Base-by-base conservation (phyloP, 2,797 vertebrate genomes). In the Phalloptychus januarius region DNA sequence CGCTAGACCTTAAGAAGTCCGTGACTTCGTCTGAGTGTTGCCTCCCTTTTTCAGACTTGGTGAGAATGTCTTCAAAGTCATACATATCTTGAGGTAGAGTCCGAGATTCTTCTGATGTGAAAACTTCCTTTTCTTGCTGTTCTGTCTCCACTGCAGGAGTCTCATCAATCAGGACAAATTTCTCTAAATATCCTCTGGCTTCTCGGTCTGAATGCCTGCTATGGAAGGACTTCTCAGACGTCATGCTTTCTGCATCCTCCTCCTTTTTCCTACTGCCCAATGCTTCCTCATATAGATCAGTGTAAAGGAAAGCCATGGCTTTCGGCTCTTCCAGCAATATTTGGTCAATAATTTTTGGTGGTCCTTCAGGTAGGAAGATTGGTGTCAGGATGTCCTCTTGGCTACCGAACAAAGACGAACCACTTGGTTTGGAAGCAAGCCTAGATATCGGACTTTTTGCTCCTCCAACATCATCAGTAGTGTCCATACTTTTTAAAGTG, bases 121-220 rank as follows among this genome's bases (percentile, higher is more conserved):
- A 0, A 56, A 76, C n/a, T 20, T 75, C 88, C 56, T 74, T 72
- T 16, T 82, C 70, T 1, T 45, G 38, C 3, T 70, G 74, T 71
- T 89, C 76, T 31, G 58, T 16, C 33, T 92, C 90, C 71, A 89
- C 12, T 12, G 77, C 88, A 46, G 95, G 96, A 84, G 96, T 96
- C 88, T 98, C 97, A 90, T 98, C 97, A 88, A 96, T 97, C 31
- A 98, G 96, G 82, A 93, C 95, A 20, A 97, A 98, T 89, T 98
- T 99, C 95, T 99, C 97, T 83, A 98, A 94, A 93, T 98, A 98
- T 0, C 97, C 96, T 83, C 96, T 95, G 84, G 97, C 97, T 81
- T 98, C 97, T 3, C 93, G 89, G 83, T 98, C 97, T 78, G 97
- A 98, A 84, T 96, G 91, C 86, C 96, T 95, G 11, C 96, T 96